phyloP scores from a whole-genome alignment of 2,113 vertebrate species.

The Scomber scombrus region DNA sequence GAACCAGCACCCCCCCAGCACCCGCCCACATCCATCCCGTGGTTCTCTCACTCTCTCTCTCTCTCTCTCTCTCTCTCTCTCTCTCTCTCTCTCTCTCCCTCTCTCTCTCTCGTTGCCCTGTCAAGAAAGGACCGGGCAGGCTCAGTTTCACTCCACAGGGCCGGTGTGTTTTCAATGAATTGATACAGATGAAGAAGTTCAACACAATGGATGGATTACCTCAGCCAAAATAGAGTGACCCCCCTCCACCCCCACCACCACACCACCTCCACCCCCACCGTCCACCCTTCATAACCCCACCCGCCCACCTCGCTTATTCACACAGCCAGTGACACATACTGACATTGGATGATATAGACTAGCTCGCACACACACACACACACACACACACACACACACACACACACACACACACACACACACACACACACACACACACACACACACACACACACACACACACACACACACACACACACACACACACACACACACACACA shows the following conservation, averaged over 20 bases:
- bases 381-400: constrained; percentile 13
- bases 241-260: neutral
- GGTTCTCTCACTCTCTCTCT: constrained; percentile 26
- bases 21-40: constrained; percentile 16
- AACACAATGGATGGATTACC: constrained; percentile 88
- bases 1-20: no score
- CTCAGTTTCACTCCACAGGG: constrained; percentile 90
- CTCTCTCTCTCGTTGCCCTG: constrained; percentile 55
- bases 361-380: neutral
- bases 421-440: neutral
- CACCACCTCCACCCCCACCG: neutral
- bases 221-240: constrained; percentile 77
- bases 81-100: constrained; percentile 11
- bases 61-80: neutral
- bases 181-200: constrained; percentile 89
- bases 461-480: neutral
- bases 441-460: neutral
- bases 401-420: neutral
- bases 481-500: neutral
- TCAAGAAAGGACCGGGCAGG: constrained; percentile 82
- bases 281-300: constrained; percentile 41
- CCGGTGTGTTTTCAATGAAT: constrained; percentile 86
- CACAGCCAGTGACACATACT: constrained; percentile 56
- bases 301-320: constrained; percentile 59
- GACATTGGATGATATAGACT: constrained; percentile 48